Evolutionary conservation across 2,888 invertebrate genomes (phyloP).

Genomic region (Macrosoma leucophasiata): DNA sequence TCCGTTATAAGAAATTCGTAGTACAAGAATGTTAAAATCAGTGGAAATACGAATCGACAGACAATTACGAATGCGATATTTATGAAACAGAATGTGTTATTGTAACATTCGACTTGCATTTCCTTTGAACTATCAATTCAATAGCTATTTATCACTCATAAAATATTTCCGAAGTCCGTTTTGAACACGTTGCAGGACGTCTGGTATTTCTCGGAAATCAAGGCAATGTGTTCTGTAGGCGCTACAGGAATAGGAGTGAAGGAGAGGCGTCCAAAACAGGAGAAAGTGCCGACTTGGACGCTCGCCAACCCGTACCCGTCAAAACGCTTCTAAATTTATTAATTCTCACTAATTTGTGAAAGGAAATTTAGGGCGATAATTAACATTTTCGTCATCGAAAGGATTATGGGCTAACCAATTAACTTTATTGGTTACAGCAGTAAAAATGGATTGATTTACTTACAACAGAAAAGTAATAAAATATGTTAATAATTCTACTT

Average conservation of each 20-base stretch:
- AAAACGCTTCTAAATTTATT: slow-evolving; percentile 56
- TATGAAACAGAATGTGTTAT: slow-evolving; percentile 4
- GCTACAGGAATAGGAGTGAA: slow-evolving; percentile 33
- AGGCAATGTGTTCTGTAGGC: slow-evolving; percentile 57
- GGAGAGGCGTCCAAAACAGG: slow-evolving; percentile 44
- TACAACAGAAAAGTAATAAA: too few species aligned
- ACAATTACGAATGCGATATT: too few species aligned
- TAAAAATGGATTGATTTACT: neutral
- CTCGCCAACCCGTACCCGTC: slow-evolving; percentile 48
- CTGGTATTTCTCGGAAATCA: slow-evolving; percentile 62
- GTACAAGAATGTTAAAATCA: too few species aligned
- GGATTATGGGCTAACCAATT: slow-evolving; percentile 48
- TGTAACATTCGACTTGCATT: slow-evolving; percentile 24
- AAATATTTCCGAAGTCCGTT: slow-evolving; percentile 59
- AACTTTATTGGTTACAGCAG: slow-evolving; percentile 37
- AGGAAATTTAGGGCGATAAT: slow-evolving; percentile 57
- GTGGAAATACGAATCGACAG: too few species aligned
- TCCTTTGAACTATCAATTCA: slow-evolving; percentile 36
- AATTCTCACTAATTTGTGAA: slow-evolving; percentile 58
- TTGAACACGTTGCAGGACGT: slow-evolving; percentile 51
- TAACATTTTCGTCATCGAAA: slow-evolving; percentile 62
- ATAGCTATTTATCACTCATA: slow-evolving; percentile 56
- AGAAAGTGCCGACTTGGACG: slow-evolving; percentile 58
- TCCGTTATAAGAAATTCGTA: too few species aligned
- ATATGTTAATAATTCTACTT: too few species aligned